Percentiles rank a stretch among this genome's conserved stretches.
Conservation (phyloP, 2,113 vertebrate species). For the Perognathus longimembris region DNA sequence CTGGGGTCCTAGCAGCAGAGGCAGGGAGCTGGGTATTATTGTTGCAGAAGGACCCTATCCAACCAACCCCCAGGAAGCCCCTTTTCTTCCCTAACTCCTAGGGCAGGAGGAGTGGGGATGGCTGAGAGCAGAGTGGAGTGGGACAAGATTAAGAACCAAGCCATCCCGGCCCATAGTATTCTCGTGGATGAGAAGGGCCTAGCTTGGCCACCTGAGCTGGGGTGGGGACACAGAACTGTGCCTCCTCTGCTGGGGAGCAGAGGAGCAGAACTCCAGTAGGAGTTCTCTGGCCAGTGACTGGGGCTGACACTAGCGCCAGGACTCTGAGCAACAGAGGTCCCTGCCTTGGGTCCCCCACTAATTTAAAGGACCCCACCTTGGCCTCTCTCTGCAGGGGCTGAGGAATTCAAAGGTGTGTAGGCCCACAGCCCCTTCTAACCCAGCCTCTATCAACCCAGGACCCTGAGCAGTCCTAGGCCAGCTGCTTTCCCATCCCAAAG, state of each 20-base stretch:
- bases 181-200: not conserved
- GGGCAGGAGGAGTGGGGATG: not conserved
- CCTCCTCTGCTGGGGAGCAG: not conserved
- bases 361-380: not conserved
- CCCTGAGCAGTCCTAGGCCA: not conserved
- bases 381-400: not conserved
- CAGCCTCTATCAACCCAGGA: not conserved
- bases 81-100: not conserved
- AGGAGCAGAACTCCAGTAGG: not conserved
- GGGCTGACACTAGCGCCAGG: not conserved
- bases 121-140: not conserved
- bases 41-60: not conserved
- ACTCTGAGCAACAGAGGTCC: not conserved
- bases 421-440: not conserved
- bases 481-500: not conserved
- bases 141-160: not conserved
- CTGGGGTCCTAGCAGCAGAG: constrained; percentile 50
- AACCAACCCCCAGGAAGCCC: not conserved
- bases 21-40: not conserved
- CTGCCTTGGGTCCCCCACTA: not conserved
- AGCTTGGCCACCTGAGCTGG: not conserved
- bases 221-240: not conserved
- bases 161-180: not conserved
- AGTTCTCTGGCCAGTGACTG: not conserved
- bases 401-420: not conserved